Base-by-base conservation (phyloP, 2,888 invertebrate species). In the Stenodema calcarata region DNA sequence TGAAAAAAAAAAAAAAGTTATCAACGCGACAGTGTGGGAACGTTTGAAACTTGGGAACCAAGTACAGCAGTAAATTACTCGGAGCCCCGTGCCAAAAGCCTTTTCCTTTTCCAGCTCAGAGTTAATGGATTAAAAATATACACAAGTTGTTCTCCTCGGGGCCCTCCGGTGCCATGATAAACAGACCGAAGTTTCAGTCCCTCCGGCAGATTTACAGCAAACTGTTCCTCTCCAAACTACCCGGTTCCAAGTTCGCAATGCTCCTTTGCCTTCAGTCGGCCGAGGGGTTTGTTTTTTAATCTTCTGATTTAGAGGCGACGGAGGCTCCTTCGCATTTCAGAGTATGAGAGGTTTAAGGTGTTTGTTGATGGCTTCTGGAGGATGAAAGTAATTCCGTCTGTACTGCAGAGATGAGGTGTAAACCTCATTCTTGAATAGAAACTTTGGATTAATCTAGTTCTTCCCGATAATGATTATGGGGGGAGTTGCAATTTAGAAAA, bases 101-200 rank as follows among this genome's bases (percentile, higher is more conserved):
- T 47, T 62, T 47, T 28, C 70, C 23, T 73, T 44, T 35, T 28
- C 70, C 35, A 11, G 1, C 70, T 18, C 62, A 62, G 47, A 84
- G 84, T 84, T 84, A 84, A 84, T 84, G 84, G 84, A 84, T 84
- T 84, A 84, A 84, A 84, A 84, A 84, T 84, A 84, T 84, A 84
- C 84, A 84, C 84, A 84, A 84, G 84, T 84, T 84, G 73, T 73
- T 73, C 75, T 4, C 47, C 28, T 73, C 75, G 23, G 28, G 14
- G 12, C 75, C n/a, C 18, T 62, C 75, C 16, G 16, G 35, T 41
- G 28, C 75, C 84, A 84, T 84, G 84, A 84, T 84, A 84, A 84
- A 84, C 84, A 84, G 73, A 44, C 73, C 84, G 23, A 84, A 84
- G 44, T 84, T 84, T 84, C 84, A 47, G 73, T 75, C 73, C 47